Conservation (phyloP, 1,140 invertebrate genomes). For the Drosophila kikkawai region DNA sequence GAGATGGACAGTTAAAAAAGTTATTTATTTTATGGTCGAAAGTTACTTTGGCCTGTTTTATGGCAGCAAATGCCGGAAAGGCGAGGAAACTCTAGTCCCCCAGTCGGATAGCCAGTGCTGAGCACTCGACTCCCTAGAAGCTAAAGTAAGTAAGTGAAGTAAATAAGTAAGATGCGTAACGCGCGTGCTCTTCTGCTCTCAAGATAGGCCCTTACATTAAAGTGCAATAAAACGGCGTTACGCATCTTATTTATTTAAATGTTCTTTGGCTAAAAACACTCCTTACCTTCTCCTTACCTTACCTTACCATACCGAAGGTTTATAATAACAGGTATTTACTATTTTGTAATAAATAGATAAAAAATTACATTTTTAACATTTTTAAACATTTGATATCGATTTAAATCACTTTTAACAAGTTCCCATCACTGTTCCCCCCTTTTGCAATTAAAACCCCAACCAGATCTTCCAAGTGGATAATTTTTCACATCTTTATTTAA, state of each 20-base stretch:
- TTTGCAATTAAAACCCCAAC: conserved; percentile 21
- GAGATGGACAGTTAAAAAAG: conserved; percentile 75
- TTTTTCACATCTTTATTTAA: conserved; percentile 37
- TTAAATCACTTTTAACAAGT: background rate
- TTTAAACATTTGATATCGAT: too few species aligned
- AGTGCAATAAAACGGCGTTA: background rate
- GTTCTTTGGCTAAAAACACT: background rate
- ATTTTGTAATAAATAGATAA: too few species aligned
- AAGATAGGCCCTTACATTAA: too few species aligned
- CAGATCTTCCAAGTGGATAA: conserved; percentile 32
- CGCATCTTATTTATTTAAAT: background rate
- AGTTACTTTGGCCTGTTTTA: conserved; percentile 78
- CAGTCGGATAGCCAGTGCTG: conserved; percentile 8
- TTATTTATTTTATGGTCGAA: conserved; percentile 84
- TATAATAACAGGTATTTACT: too few species aligned
- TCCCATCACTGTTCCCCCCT: background rate
- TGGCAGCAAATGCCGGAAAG: conserved; percentile 40
- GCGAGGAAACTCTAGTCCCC: conserved; percentile 27
- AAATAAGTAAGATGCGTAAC: too few species aligned
- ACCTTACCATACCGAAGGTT: too few species aligned
- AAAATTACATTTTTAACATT: too few species aligned
- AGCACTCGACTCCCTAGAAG: conserved; percentile 1
- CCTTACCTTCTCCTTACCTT: too few species aligned
- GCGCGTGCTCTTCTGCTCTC: too few species aligned
- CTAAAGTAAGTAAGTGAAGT: background rate